Conservation (phyloP, 2,113 vertebrate genomes). For the Macaca nemestrina region DNA sequence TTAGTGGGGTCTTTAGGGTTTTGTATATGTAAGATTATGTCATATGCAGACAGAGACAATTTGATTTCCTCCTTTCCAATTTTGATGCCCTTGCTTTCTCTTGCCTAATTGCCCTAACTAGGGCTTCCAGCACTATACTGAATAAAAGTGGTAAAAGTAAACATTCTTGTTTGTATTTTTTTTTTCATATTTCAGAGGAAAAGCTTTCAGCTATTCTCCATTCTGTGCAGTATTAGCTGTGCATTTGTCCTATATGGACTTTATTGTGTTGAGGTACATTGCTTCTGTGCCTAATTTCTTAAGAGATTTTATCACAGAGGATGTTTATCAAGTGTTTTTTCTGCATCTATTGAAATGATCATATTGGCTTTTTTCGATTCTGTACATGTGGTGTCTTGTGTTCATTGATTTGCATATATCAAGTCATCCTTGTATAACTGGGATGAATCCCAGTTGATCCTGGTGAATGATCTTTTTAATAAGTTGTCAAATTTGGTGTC, state of each 20-base stretch:
- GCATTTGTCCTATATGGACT: neutral
- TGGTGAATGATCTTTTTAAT: neutral
- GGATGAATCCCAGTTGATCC: neutral
- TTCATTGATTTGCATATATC: neutral
- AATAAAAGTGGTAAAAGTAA: neutral
- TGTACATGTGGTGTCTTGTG: neutral
- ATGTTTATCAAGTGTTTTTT: neutral
- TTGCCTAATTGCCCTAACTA: neutral
- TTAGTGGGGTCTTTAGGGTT: neutral
- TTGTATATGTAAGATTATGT: neutral
- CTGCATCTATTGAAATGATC: neutral
- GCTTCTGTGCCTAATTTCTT: neutral
- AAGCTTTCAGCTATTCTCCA: neutral
- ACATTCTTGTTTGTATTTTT: neutral
- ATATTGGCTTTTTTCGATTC: neutral
- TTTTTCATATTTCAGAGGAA: neutral
- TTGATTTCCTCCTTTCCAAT: neutral
- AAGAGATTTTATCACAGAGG: neutral
- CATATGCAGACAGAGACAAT: neutral
- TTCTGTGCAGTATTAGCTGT: neutral
- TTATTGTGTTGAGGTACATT: neutral
- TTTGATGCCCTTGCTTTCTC: neutral
- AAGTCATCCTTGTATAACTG: neutral
- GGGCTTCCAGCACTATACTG: neutral
- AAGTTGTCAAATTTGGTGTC: neutral